Evolutionary conservation across 1,140 invertebrate species (phyloP), one percentile per base, ranked within the genome.

Genomic region (Drosophila nigrodunni): DNA sequence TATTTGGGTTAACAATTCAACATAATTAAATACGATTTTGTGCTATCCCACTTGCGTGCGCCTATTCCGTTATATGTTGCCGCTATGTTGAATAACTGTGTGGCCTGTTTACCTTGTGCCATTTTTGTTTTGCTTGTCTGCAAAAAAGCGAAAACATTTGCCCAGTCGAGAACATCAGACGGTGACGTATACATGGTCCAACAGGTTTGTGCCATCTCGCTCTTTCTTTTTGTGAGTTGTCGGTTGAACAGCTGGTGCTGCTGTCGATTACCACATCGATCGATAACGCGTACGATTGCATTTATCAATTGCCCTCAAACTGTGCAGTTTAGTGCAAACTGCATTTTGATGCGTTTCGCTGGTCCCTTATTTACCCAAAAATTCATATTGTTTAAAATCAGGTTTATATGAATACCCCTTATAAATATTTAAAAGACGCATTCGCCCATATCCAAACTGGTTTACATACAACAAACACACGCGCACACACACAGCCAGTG

Each of bases 371-470:
- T 77, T 34, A 18, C 39, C 44, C 55, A 52, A 59, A 59, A 44
- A 65, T 35, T 35, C 61, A 35, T 59, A 44, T 15, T 25, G 35
- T 18, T 49, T 46, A 49, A 18, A 34, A 41, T 87, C 85, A 72
- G 83, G 83, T 83, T 87, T 83, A 74, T 67, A 58, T 69, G 46
- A 61, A 68, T 60, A 46, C 60, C 50, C 34, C 73, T 60, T 59
- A 80, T 87, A 80, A 86, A 87, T 87, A 88, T 87, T 87, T 66
- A 88, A 80, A 58, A 74, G 66, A 55, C 64, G 21, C 43, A 65
- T 46, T 65, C 44, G 62, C 60, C 65, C 52, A 61, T 61, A 8
- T 30, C 47, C 34, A 61, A 87, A 87, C 87, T 82, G 60, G 83
- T 87, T 87, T 87, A 68, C 72, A 72, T 5, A 30, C 3, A 30